Percentiles rank a stretch among this genome's conserved stretches.
These are phyloP conservation scores for Cyprinus carpio DNA, from an alignment of 2,113 vertebrate genomes.

Conservation along the genomic window DNA sequence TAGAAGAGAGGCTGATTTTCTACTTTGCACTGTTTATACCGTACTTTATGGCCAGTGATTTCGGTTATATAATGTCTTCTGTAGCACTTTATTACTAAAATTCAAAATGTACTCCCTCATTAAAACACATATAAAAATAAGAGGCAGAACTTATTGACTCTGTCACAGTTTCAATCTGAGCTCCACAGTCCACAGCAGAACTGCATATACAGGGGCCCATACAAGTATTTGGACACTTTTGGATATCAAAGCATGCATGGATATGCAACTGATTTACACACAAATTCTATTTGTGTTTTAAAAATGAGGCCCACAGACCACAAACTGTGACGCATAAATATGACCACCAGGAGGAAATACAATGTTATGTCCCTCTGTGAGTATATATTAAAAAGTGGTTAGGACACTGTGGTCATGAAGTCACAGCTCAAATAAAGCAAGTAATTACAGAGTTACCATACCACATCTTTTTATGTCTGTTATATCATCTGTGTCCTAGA, in stretches of 20 bases:
- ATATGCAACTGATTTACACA: not conserved
- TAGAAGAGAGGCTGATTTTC: too few species aligned
- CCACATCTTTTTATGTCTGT: constrained; percentile 2
- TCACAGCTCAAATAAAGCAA: constrained; percentile 16
- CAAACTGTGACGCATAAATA: not conserved
- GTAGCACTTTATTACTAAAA: not conserved
- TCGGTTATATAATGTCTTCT: not conserved
- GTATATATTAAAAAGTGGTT: not conserved
- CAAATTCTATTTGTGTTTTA: not conserved
- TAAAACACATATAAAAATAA: not conserved
- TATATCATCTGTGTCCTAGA: not conserved
- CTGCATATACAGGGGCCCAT: not conserved
- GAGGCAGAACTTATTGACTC: not conserved
- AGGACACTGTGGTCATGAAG: constrained; percentile 4
- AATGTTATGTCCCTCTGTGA: not conserved
- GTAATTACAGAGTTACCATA: not conserved
- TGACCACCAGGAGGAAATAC: constrained; percentile 55
- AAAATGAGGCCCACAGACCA: not conserved
- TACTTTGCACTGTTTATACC: not conserved
- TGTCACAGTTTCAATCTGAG: not conserved
- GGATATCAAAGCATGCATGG: not conserved
- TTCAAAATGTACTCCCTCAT: not conserved
- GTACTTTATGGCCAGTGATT: not conserved
- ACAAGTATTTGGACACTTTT: not conserved
- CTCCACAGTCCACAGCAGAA: not conserved